Base-by-base conservation (phyloP, 2,888 invertebrate species). In the Hyalella azteca region DNA sequence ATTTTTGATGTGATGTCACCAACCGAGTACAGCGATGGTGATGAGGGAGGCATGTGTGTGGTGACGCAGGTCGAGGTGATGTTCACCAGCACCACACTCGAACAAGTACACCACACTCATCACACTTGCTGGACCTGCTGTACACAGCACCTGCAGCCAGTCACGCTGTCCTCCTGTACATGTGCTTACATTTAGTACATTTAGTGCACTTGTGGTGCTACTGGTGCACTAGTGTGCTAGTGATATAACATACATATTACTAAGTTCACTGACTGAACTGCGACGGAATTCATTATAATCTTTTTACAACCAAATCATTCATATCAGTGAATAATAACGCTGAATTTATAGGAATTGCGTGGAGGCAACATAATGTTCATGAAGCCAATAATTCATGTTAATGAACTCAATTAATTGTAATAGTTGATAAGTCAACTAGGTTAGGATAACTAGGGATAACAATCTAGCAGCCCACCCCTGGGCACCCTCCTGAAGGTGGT, bases 131-230 rank as follows among this genome's bases (percentile, higher is more conserved):
- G 95, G 93, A n/a, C 95, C 95, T 0, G 92, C 93, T 89, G 96
- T 96, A 87, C 95, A 95, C 0, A 96, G 87, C 7, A 95, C 95
- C 88, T 96, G 96, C 19, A 95, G 89, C 95, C 96, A 96, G 87
- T 93, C 94, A 82, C 96, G 91, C 87, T 94, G 93, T 0, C 95
- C 95, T 86, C 94, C 94, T 92, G 80, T 11, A 39, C 41, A 26
- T 29, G 29, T 9, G 19, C 3, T 11, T 19, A 19, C 19, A 11
- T 15, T 11, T 19, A 15, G 45, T 45, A 19, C 45, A n/a, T n/a
- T n/a, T n/a, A n/a, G n/a, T n/a, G n/a, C n/a, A n/a, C n/a, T n/a
- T n/a, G n/a, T n/a, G n/a, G n/a, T n/a, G n/a, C n/a, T n/a, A n/a
- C n/a, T n/a, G n/a, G n/a, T n/a, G n/a, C n/a, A n/a, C n/a, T n/a